These are phyloP conservation scores for Calypte anna DNA, from an alignment of 2,113 vertebrate genomes.

Conservation along the genomic window DNA sequence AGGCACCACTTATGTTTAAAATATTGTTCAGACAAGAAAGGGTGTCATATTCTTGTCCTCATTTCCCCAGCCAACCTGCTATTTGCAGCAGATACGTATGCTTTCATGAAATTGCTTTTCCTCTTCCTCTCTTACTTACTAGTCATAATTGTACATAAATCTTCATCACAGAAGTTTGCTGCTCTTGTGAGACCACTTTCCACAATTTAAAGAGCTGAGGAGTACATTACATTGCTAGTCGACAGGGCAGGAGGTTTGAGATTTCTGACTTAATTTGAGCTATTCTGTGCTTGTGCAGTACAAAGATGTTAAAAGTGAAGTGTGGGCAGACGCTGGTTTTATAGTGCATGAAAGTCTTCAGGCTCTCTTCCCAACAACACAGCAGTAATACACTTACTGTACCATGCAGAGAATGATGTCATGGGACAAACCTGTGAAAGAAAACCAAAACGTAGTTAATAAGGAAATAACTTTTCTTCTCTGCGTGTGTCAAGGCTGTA, in stretches of 20 bases:
- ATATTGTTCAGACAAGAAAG: neutral
- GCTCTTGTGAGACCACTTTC: slow-evolving; percentile 22
- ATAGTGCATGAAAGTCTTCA: neutral
- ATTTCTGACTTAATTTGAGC: slow-evolving; percentile 53
- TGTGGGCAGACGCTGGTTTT: neutral
- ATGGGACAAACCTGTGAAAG: neutral
- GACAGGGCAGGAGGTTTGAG: slow-evolving; percentile 15
- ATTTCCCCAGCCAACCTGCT: neutral
- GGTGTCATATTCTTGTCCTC: neutral
- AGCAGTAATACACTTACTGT: neutral
- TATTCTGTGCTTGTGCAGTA: neutral
- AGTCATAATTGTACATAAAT: slow-evolving; percentile 14
- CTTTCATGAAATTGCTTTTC: slow-evolving; percentile 1
- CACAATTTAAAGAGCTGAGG: slow-evolving; percentile 15
- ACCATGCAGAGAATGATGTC: neutral
- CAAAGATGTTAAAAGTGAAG: neutral
- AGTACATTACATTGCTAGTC: slow-evolving; percentile 26
- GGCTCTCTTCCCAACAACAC: neutral
- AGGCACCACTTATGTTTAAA: neutral
- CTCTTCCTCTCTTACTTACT: neutral
- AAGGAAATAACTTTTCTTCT: neutral
- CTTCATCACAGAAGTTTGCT: slow-evolving; percentile 16
- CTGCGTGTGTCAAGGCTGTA: slow-evolving; percentile 6
- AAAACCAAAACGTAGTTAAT: neutral
- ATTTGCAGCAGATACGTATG: neutral